These are phyloP conservation scores for Lasioglossum albipes DNA, from an alignment of 1,140 invertebrate species.

Conservation along the genomic window DNA sequence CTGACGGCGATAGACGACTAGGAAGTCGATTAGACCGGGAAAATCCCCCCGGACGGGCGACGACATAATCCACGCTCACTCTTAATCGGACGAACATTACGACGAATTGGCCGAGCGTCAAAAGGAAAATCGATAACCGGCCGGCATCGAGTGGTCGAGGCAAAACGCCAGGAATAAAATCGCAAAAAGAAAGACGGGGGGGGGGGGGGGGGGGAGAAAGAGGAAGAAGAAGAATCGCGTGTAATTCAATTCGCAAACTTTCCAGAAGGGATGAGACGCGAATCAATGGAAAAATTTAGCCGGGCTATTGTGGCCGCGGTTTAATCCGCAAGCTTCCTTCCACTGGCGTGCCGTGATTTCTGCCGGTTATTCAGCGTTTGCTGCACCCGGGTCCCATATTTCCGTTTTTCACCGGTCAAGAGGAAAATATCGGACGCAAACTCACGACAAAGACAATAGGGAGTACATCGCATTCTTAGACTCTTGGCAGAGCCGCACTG, in stretches of 20 bases:
- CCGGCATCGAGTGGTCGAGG: background rate
- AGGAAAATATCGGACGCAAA: no score
- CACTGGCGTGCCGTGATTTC: conserved; percentile 1
- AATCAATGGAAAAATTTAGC: conserved; percentile 2
- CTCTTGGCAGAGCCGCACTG: no score
- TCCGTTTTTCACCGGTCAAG: no score
- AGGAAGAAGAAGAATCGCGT: background rate
- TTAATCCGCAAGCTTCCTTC: conserved; percentile 10
- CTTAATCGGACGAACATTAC: conserved; percentile 15
- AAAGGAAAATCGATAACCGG: conserved; percentile 10
- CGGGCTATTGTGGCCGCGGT: background rate
- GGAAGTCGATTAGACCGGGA: conserved; percentile 53
- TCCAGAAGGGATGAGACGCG: background rate
- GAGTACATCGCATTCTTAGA: no score
- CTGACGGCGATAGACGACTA: conserved; percentile 41
- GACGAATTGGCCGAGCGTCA: background rate
- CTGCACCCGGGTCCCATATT: no score
- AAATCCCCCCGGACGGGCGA: conserved; percentile 18
- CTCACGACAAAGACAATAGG: no score
- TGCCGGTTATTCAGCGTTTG: conserved; percentile 1
- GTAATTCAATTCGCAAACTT: background rate
- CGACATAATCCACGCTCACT: conserved; percentile 38
- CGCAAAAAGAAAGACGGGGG: no score
- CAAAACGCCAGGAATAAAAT: conserved; percentile 1
- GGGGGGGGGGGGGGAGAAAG: background rate